Evolutionary conservation across 2,797 vertebrate genomes (phyloP).

Genomic region (Premnoplex brunnescens): DNA sequence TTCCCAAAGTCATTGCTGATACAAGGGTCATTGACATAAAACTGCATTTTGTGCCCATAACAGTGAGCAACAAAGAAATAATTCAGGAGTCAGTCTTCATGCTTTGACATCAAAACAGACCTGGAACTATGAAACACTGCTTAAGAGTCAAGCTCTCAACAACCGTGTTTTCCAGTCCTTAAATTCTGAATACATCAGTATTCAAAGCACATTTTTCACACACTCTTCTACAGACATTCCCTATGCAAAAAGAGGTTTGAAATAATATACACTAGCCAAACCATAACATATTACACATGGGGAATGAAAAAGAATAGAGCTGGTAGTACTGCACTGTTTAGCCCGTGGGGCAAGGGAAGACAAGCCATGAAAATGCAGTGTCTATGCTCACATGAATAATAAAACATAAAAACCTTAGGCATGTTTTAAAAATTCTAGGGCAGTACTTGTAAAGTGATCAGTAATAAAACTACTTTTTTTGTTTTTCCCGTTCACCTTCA

Average conservation of each 20-base stretch:
- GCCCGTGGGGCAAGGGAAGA: neutral
- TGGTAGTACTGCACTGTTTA: neutral
- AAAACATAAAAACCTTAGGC: neutral
- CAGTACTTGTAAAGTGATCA: neutral
- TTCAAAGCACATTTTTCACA: neutral
- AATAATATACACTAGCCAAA: neutral
- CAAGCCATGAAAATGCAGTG: neutral
- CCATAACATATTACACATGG: neutral
- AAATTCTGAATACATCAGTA: neutral
- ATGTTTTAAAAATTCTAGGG: neutral
- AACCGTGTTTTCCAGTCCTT: neutral
- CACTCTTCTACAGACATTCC: neutral
- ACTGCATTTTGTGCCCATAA: neutral
- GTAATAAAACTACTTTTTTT: neutral
- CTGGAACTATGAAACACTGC: neutral
- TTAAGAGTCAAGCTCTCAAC: neutral
- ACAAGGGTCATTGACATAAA: neutral
- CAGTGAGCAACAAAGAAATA: neutral
- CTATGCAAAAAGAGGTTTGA: neutral
- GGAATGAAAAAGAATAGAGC: neutral
- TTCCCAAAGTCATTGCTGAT: neutral
- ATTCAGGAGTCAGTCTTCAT: neutral
- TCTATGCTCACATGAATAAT: neutral
- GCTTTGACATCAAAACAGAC: neutral
- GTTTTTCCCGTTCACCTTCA: neutral